A percentile compares a stretch with the other conserved stretches of the same genome.
phyloP scores from a whole-genome alignment of 2,888 invertebrate genomes.

The Sialis fuliginosa region DNA sequence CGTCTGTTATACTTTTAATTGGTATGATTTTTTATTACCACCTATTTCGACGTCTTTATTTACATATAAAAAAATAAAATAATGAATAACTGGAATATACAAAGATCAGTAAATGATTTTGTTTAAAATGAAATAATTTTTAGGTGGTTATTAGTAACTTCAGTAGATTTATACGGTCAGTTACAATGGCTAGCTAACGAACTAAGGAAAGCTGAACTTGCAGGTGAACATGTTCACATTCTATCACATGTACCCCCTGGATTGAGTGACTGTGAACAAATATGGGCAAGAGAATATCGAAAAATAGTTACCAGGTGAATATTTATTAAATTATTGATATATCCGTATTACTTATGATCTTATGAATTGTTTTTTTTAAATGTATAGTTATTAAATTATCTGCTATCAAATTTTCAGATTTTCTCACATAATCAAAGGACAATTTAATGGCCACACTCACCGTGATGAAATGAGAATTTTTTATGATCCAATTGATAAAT shows the following conservation, averaged over 20 bases:
- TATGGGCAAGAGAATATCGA: slow-evolving; percentile 54
- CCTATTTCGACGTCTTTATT: not conserved
- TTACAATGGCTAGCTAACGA: slow-evolving; percentile 65
- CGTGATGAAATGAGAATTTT: slow-evolving; percentile 57
- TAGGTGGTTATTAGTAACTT: slow-evolving; percentile 27
- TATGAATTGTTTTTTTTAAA: not conserved
- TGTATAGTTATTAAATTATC: not conserved
- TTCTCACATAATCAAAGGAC: slow-evolving; percentile 1
- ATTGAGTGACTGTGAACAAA: slow-evolving; percentile 39
- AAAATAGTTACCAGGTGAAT: slow-evolving; percentile 17
- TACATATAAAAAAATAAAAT: not conserved
- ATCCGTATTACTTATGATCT: not conserved
- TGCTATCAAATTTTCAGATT: not conserved
- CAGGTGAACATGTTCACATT: slow-evolving; percentile 37
- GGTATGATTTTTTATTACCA: slow-evolving; percentile 26
- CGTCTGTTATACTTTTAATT: slow-evolving; percentile 55
- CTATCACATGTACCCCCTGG: slow-evolving; percentile 20
- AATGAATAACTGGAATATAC: not conserved
- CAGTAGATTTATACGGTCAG: slow-evolving; percentile 55
- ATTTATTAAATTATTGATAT: too few relatives aligned
- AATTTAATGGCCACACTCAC: slow-evolving; percentile 41
- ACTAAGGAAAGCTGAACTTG: slow-evolving; percentile 51
- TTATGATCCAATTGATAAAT: slow-evolving; percentile 34
- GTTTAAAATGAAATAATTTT: slow-evolving; percentile 5
- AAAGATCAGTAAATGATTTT: not conserved